Evolutionary conservation across 2,797 vertebrate genomes (phyloP).

Genomic region (Pangasius mekongensis): DNA sequence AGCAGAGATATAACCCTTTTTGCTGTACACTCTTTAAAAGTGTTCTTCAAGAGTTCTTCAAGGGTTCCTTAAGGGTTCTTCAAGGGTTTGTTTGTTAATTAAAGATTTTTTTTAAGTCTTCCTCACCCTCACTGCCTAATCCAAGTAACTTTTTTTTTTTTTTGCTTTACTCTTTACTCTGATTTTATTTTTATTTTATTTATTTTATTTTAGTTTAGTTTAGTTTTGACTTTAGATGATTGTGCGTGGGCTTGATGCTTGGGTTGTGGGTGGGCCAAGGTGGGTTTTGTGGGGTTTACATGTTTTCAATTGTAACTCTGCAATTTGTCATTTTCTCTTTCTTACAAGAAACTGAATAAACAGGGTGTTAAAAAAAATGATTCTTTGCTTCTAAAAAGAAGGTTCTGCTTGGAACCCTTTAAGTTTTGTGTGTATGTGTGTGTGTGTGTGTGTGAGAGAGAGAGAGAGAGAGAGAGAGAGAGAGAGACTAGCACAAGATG

Average conservation of each 20-base stretch:
- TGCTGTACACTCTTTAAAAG: neutral
- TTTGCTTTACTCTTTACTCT: neutral
- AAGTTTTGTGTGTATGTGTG: neutral
- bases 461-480: neutral
- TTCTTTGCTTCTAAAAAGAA: neutral
- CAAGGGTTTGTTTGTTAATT: neutral
- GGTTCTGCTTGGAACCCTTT: neutral
- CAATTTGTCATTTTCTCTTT: neutral
- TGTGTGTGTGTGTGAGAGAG: constrained; percentile 11
- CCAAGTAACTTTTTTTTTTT: neutral
- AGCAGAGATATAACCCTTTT: neutral
- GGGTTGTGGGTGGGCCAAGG: neutral
- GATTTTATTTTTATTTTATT: neutral
- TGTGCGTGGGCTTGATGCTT: neutral
- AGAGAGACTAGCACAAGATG: constrained; percentile 52
- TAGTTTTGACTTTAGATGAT: neutral
- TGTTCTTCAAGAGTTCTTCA: neutral
- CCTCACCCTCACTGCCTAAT: neutral
- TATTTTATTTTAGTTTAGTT: neutral
- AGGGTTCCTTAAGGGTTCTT: neutral
- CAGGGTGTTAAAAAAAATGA: neutral
- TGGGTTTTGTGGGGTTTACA: neutral
- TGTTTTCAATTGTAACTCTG: neutral
- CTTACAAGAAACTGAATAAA: neutral
- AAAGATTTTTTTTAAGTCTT: neutral